Conservation (phyloP, 2,797 vertebrate genomes). For the Semaprochilodus insignis region DNA sequence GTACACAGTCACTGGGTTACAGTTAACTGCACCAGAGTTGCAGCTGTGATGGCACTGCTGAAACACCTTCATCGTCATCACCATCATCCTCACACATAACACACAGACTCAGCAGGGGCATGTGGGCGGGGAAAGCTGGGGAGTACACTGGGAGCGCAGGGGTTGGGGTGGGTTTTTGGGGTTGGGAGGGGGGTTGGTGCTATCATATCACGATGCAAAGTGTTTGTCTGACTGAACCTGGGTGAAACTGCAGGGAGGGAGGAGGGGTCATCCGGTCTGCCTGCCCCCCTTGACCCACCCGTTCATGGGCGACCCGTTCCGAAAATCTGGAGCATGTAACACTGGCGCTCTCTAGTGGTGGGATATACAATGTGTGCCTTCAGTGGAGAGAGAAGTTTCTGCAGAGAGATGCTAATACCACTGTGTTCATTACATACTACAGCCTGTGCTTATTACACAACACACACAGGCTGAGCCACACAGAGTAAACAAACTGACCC, state of each 20-base stretch:
- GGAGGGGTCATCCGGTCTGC: constrained; percentile 76
- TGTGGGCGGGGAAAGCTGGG: constrained; percentile 38
- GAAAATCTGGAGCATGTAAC: constrained; percentile 79
- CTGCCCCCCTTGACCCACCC: constrained; percentile 73
- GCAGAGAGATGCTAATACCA: constrained; percentile 39
- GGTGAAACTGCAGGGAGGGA: constrained; percentile 76
- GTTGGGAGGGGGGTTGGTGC: constrained; percentile 66
- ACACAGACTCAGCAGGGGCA: constrained; percentile 62
- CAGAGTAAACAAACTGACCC: background rate
- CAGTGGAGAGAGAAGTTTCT: constrained; percentile 63
- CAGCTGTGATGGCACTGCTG: constrained; percentile 61
- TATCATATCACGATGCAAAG: constrained; percentile 84
- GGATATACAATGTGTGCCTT: constrained; percentile 80
- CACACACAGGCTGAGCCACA: constrained; percentile 6
- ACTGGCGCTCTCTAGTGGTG: constrained; percentile 81
- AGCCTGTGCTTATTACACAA: background rate
- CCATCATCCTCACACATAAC: constrained; percentile 62
- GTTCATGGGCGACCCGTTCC: constrained; percentile 78
- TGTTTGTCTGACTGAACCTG: constrained; percentile 81
- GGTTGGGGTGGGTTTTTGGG: constrained; percentile 2
- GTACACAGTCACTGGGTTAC: constrained; percentile 62
- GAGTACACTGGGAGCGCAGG: constrained; percentile 4
- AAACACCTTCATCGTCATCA: constrained; percentile 46
- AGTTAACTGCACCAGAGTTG: constrained; percentile 57
- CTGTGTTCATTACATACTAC: constrained; percentile 3